These are phyloP conservation scores for Kobus ellipsiprymnus DNA, from an alignment of 2,113 vertebrate species.

Conservation along the genomic window DNA sequence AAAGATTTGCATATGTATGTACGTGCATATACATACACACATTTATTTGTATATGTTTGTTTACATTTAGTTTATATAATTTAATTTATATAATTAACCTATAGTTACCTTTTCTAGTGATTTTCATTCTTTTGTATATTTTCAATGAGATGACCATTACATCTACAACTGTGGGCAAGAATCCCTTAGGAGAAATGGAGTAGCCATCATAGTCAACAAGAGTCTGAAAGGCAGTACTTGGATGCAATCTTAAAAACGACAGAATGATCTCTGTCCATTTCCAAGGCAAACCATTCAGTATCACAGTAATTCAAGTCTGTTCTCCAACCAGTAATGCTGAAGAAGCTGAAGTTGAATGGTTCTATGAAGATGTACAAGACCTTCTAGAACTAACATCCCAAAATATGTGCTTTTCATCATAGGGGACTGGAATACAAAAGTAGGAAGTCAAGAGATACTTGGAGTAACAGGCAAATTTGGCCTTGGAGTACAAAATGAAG, in stretches of 20 bases:
- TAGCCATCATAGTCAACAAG: neutral
- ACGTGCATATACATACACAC: neutral
- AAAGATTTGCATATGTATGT: neutral
- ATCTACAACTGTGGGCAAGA: neutral
- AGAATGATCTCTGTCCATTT: neutral
- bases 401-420: too few relatives aligned
- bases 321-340: neutral
- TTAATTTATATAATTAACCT: neutral
- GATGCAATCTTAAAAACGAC: neutral
- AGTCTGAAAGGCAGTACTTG: neutral
- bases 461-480: too few relatives aligned
- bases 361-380: neutral
- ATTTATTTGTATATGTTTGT: neutral
- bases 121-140: neutral
- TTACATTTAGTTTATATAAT: neutral
- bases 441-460: too few relatives aligned
- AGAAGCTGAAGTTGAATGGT: neutral
- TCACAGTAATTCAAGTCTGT: neutral
- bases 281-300: neutral
- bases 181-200: neutral
- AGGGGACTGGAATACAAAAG: too few relatives aligned
- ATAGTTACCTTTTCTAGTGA: neutral
- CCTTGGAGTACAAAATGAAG: too few relatives aligned
- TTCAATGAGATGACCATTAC: neutral
- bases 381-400: too few relatives aligned